A percentile compares a stretch with the other conserved stretches of the same genome.
These are phyloP conservation scores for Zygogramma bicolorata DNA, from an alignment of 2,888 invertebrate genomes.

Conservation along the genomic window DNA sequence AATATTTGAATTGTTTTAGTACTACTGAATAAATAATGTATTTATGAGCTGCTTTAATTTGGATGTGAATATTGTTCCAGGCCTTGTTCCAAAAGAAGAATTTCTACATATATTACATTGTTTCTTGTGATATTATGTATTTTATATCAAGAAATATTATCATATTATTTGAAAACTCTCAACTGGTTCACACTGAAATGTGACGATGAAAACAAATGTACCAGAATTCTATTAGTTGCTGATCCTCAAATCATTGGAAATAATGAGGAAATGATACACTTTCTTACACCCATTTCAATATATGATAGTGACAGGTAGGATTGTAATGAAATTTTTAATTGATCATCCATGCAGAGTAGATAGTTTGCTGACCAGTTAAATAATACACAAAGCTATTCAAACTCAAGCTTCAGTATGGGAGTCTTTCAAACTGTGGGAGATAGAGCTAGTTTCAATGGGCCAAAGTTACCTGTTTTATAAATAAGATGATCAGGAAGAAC, in stretches of 20 bases:
- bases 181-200: slow-evolving; percentile 60
- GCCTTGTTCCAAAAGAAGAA: slow-evolving; percentile 14
- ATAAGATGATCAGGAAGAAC: too few relatives aligned
- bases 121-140: slow-evolving; percentile 29
- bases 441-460: too few relatives aligned
- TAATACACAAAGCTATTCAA: too few relatives aligned
- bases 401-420: too few relatives aligned
- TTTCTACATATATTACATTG: slow-evolving; percentile 28
- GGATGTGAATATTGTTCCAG: slow-evolving; percentile 14
- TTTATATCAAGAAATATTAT: slow-evolving; percentile 59
- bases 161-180: slow-evolving; percentile 58
- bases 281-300: slow-evolving; percentile 78
- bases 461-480: too few relatives aligned
- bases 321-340: background rate
- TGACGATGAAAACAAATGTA: slow-evolving; percentile 57
- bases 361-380: background rate
- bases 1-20: too few relatives aligned
- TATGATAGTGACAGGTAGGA: slow-evolving; percentile 91
- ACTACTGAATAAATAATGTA: too few relatives aligned
- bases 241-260: slow-evolving; percentile 95
- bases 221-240: slow-evolving; percentile 72
- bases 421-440: too few relatives aligned
- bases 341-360: background rate
- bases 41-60: too few relatives aligned
- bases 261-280: slow-evolving; percentile 75